Base-by-base conservation (phyloP, 2,113 vertebrate genomes). In the Toxotes jaculatrix region DNA sequence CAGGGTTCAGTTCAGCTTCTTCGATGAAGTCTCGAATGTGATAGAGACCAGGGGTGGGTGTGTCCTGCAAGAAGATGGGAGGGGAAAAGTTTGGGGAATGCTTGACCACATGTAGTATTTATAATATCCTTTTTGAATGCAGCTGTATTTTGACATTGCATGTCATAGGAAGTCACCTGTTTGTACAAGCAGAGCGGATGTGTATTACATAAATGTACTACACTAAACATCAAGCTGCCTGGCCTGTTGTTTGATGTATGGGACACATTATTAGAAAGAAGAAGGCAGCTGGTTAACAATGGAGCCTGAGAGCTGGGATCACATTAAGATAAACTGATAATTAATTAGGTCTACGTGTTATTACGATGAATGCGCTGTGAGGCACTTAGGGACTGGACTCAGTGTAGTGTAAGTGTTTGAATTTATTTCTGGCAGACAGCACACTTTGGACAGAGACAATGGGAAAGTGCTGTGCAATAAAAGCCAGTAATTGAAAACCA, bases 1-100 rank as follows among this genome's bases (percentile, higher is more conserved):
- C 91, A 0, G 96, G 93, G 69, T 94, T 96, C 88, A 95, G 93
- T 0, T 88, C 85, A 3, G 90, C 90, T 74, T 96, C 96, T 88
- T 96, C 92, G 32, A 95, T 67, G 74, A 96, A 96, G 82, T 84
- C 91, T 42, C 88, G 91, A 49, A 95, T 27, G 3, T 91, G 82
- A 3, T 95, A 96, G 63, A 61, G 61, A 32, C 95, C 96, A 23
- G 92, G 90, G 21, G 65, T 64, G 53, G 95, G 94, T 7, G 94
- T 77, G 51, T 94, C 85, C 95, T 96, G 86, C n/a, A 66, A 43
- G 23, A 32, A 34, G 57, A 45, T 32, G 40, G 69, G 9, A 60
- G 34, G 36, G 53, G 31, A 51, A 5, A 55, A 0, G 6, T 55
- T 67, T 12, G 32, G 19, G 36, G 49, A 53, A 36, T 31, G n/a